These are phyloP conservation scores for Etheostoma nigrum DNA, from an alignment of 2,797 vertebrate species.

Conservation along the genomic window DNA sequence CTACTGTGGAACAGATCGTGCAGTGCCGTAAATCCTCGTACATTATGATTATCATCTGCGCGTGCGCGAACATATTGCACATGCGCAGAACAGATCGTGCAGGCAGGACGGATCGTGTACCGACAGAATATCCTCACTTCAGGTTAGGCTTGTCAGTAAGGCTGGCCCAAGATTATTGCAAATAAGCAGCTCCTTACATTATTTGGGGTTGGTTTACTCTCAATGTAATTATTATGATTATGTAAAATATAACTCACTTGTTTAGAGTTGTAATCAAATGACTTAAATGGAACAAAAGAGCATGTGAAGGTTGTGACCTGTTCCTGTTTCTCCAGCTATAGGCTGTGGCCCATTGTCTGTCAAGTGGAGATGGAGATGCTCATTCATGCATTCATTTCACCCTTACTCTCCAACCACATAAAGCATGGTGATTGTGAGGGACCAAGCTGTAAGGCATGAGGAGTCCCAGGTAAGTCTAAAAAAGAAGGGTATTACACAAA, in stretches of 20 bases:
- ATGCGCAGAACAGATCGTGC: too few species aligned
- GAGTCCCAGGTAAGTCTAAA: too few species aligned
- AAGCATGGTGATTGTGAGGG: too few species aligned
- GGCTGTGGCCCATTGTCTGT: background rate
- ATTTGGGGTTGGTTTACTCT: background rate
- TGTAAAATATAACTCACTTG: background rate
- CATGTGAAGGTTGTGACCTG: background rate
- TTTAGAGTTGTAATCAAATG: background rate
- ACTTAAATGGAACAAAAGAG: background rate
- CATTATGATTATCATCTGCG: too few species aligned
- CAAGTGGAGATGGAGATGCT: background rate
- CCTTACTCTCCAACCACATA: too few species aligned
- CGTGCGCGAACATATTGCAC: too few species aligned
- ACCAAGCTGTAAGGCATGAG: too few species aligned
- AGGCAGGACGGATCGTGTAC: too few species aligned
- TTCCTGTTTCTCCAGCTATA: background rate
- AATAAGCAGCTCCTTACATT: background rate
- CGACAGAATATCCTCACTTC: background rate
- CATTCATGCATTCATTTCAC: background rate
- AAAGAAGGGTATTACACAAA: too few species aligned
- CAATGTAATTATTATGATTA: background rate
- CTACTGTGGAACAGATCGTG: too few species aligned
- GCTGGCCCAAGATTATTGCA: background rate
- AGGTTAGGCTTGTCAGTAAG: background rate
- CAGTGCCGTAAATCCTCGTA: too few species aligned